Base-by-base conservation (phyloP, 35 echinoderm and acorn worm genomes). In the Lytechinus pictus region DNA sequence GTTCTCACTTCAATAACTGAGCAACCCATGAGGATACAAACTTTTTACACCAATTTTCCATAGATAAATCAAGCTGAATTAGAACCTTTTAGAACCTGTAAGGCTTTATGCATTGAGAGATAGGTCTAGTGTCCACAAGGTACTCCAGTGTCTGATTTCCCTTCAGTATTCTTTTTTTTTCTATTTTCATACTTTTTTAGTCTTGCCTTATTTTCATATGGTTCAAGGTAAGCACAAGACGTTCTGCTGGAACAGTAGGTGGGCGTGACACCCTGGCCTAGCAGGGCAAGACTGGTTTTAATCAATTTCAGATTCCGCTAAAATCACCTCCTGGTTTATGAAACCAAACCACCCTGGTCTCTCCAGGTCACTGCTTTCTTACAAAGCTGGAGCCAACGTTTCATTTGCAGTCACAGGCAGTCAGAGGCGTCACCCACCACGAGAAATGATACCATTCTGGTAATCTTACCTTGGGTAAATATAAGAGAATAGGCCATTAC, bases 331-430 rank as follows among this genome's bases (percentile, higher is more conserved):
- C 52, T 5, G 88, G 88, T 90, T 90, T 9, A 54, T 8, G 88
- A 52, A 90, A 90, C 88, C 88, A 54, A 29, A 90, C 28, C 88
- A 54, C 28, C 33, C 88, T 90, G 88, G 88, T 90, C 88, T 90
- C 88, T 90, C 10, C 88, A 90, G 88, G 88, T 90, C 88, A 90
- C 29, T 27, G 88, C 88, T 90, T 27, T 44, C 11, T 27, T 12
- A 90, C 88, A 90, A 90, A 29, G 88, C 88, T 54, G 88, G 88
- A 90, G 88, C 88, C 88, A 90, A 90, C 88, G 52, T 90, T 54
- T 90, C 24, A 21, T 44, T 21, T 44, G 88, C 29, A 54, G 88
- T 54, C 10, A 90, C 28, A 90, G 88, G 88, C 29, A 54, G 88
- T 54, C 10, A 90, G 88, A 90, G 88, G 88, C 88, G 88, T 90